phyloP scores from a whole-genome alignment of 2,113 vertebrate species.

The Rhinogobius similis region DNA sequence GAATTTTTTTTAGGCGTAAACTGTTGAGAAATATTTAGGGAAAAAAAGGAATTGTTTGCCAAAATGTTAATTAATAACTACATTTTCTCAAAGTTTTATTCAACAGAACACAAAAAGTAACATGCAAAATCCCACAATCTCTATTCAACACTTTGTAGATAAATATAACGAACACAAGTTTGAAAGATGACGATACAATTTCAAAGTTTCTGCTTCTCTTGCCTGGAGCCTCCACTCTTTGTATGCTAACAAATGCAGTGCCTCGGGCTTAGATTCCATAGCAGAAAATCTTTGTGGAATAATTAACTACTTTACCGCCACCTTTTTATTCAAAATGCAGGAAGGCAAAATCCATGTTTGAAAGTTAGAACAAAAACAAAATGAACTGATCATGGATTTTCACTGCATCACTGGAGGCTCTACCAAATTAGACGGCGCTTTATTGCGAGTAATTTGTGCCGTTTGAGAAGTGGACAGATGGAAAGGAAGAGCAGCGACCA shows the following conservation, averaged over 20 bases:
- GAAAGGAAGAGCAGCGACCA: no score
- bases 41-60: no score
- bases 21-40: no score
- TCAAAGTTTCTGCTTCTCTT: slow-evolving; percentile 10
- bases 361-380: not conserved
- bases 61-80: no score
- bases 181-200: slow-evolving; percentile 20
- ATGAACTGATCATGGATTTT: not conserved
- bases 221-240: slow-evolving; percentile 42
- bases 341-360: not conserved
- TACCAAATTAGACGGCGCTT: not conserved
- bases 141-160: no score
- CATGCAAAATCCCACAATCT: no score
- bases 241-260: slow-evolving; percentile 43
- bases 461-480: no score
- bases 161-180: slow-evolving; percentile 22
- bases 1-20: no score
- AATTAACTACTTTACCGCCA: slow-evolving; percentile 24
- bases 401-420: not conserved
- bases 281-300: slow-evolving; percentile 23
- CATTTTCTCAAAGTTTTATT: no score
- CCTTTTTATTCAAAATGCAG: slow-evolving; percentile 11
- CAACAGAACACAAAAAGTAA: no score
- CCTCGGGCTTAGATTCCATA: slow-evolving; percentile 13
- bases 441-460: no score